Base-by-base conservation (phyloP, 2,797 vertebrate genomes). In the Hippoglossus hippoglossus region DNA sequence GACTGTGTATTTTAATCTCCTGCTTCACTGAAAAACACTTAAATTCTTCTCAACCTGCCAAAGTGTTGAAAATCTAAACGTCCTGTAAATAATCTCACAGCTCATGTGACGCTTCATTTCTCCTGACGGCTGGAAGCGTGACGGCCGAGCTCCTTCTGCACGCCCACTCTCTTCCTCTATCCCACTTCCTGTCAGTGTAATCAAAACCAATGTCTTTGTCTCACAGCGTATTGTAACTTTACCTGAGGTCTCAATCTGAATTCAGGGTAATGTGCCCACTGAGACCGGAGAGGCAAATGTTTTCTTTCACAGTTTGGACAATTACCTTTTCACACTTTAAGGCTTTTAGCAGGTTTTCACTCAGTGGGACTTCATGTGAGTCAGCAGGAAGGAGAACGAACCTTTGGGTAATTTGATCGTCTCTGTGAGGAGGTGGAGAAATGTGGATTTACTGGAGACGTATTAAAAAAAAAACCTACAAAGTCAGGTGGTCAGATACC, bases 151-250 rank as follows among this genome's bases (percentile, higher is more conserved):
- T 34, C 59, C 59, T 67, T 70, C 53, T 41, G 24, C 52, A 56
- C 74, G 8, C 78, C 83, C 78, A 72, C 77, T 67, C 71, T 34
- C 55, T 39, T 24, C 24, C 73, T 79, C 74, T 70, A 63, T 85
- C 71, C 56, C 47, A 31, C 11, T 54, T 81, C 71, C 66, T 79
- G 81, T 77, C 70, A 75, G 49, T 60, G 44, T 46, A 71, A 76
- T 80, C 63, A 65, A 64, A 31, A 75, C 62, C 13, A 80, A 73
- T 13, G 58, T 68, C 36, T 25, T 0, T 25, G 75, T 78, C 77
- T 65, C 8, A 57, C 36, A 18, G 58, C 0, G 54, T 47, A 47
- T 77, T 83, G 67, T 73, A 26, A 16, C 18, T 63, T 50, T 34
- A 67, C 55, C 36, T 0, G 54, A 7, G 6, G 44, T 44, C 41